Percentiles rank a stretch among this genome's conserved stretches.
phyloP scores from a whole-genome alignment of 2,113 vertebrate genomes.

The Chaetura pelagica region DNA sequence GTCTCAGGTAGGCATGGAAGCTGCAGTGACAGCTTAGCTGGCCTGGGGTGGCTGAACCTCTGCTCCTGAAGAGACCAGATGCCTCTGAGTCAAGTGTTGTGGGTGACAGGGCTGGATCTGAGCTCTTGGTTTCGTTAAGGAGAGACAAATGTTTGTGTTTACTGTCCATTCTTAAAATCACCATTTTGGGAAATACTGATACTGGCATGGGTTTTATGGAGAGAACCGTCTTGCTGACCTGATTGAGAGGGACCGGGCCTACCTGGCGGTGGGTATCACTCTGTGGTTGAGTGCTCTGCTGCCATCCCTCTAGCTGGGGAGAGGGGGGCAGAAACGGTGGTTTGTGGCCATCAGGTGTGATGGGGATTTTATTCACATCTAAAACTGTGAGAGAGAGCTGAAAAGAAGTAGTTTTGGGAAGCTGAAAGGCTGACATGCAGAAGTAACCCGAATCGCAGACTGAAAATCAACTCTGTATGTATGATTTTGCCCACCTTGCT shows the following conservation, averaged over 20 bases:
- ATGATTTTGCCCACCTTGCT: not conserved
- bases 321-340: not conserved
- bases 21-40: not conserved
- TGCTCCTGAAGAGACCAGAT: not conserved
- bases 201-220: not conserved
- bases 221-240: constrained; percentile 84
- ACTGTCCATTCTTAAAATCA: not conserved
- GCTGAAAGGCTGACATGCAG: not conserved
- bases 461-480: rapidly evolving
- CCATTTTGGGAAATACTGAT: not conserved
- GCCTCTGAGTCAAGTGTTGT: not conserved
- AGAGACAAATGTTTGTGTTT: not conserved
- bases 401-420: not conserved
- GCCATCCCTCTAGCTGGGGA: rapidly evolving
- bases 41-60: not conserved
- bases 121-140: rapidly evolving
- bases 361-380: not conserved
- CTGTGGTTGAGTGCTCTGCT: not conserved
- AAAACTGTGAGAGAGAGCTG: not conserved
- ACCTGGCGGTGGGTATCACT: constrained; percentile 85
- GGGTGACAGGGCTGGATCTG: not conserved
- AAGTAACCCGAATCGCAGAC: not conserved
- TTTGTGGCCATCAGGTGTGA: rapidly evolving
- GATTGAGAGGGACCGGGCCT: constrained; percentile 90
- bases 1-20: constrained; percentile 80